Evolutionary conservation across 1,140 invertebrate species (phyloP), one percentile per base, ranked within the genome.

Genomic region (Cyclargus thomasi): DNA sequence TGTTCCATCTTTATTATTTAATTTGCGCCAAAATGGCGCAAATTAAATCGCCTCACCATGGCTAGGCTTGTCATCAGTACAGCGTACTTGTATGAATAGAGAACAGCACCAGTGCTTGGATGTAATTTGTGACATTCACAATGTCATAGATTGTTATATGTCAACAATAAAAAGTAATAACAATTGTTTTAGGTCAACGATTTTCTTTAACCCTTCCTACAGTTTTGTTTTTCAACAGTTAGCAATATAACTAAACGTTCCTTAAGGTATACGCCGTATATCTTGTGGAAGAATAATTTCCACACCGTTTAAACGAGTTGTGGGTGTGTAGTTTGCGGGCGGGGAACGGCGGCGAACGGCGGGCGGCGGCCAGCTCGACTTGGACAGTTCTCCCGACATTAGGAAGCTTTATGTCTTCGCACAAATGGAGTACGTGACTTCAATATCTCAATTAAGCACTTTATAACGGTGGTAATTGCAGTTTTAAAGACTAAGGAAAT

Each of bases 331-430:
- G 75, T 75, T 81, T 74, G 68, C 70, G 73, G n/a, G n/a, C n/a
- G n/a, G n/a, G n/a, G n/a, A n/a, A n/a, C n/a, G n/a, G n/a, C n/a
- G n/a, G n/a, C n/a, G n/a, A n/a, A n/a, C 69, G 29, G 29, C 69
- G 73, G 62, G 73, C 68, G 39, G 10, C 69, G 73, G 62, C 65
- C 69, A 81, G 77, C 71, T 68, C 62, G 74, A 83, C 76, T 83
- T 81, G 81, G 81, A 80, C 79, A 81, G 81, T 81, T 80, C 72
- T 68, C 74, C 73, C 66, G 78, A 74, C 79, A 77, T 81, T 81
- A 80, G 67, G 75, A 76, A 78, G 78, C 79, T 81, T 83, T 83
- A 83, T 80, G 79, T 77, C 76, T 71, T 75, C 72, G 57, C 73
- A 29, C 73, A 68, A 80, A 80, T 79, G 73, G 78, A 72, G 72